These are phyloP conservation scores for Yponomeuta evonymella DNA, from an alignment of 2,888 invertebrate species.

Conservation along the genomic window DNA sequence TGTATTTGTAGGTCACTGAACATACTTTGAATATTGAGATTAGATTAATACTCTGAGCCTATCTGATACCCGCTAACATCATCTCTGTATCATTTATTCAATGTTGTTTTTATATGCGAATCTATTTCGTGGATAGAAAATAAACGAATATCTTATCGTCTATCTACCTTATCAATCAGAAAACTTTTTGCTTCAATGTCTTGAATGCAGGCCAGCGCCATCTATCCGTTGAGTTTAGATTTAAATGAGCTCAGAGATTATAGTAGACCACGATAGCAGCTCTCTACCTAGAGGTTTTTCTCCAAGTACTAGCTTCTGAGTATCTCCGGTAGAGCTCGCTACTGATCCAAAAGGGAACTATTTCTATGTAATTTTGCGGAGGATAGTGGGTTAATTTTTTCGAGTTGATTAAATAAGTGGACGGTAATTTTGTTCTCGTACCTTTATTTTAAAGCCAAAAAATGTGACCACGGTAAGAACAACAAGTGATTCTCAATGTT, in stretches of 20 bases:
- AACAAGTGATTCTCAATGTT: background rate
- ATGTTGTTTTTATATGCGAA: too few species aligned
- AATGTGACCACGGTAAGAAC: background rate
- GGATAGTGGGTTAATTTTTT: conserved; percentile 9
- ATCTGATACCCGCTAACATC: too few species aligned
- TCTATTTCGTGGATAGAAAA: too few species aligned
- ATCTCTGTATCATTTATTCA: too few species aligned
- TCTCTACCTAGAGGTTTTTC: too few species aligned
- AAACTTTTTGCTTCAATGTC: too few species aligned
- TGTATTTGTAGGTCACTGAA: too few species aligned
- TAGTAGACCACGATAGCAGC: background rate
- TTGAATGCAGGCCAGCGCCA: background rate
- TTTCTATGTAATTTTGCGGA: background rate
- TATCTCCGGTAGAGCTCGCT: background rate
- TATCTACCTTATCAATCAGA: too few species aligned
- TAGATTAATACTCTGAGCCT: too few species aligned
- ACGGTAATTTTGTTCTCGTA: background rate
- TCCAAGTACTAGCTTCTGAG: background rate
- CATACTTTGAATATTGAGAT: too few species aligned
- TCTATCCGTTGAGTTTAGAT: background rate
- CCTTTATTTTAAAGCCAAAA: background rate
- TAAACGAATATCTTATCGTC: too few species aligned
- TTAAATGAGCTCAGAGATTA: background rate
- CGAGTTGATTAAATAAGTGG: too few species aligned
- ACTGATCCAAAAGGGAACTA: background rate